Evolutionary conservation across 2,113 vertebrate genomes (phyloP), one percentile per base, ranked within the genome.

Genomic region (Zosterops japonicus): DNA sequence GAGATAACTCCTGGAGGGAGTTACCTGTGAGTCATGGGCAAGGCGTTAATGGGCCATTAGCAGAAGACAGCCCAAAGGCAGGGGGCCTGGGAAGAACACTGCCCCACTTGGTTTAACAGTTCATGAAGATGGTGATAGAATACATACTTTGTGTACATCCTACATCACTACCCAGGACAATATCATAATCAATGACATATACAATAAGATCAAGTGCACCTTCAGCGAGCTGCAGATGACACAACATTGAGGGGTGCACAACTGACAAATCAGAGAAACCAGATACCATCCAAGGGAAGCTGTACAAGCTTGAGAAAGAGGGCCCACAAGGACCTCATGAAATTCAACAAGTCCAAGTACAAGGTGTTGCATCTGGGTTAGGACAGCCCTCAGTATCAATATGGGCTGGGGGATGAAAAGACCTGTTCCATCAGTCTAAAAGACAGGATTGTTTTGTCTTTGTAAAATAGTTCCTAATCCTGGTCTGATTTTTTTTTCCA

Each of bases 211-310:
- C 46, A n/a, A 47, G 20, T 4, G 33, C 23, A 11, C 6, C 15
- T 24, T 46, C 44, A 74, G 23, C 2, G 39, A 39, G 13, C 0
- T 39, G 70, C 39, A 75, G 33, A 14, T 53, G 46, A 21, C 33
- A 52, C 24, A 16, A 8, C 25, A 13, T 33, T 29, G 60, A 89
- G 42, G 25, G 5, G 3, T 17, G 11, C 33, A 11, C 33, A 75
- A 13, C 0, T 36, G 19, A 39, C 11, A 31, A 65, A 47, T 16
- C 28, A 68, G 39, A 47, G 35, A 57, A 46, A 53, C 1, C 0
- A 20, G 23, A 29, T 10, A 11, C 7, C 36, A 39, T 68, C 24
- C 28, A n/a, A 46, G 29, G n/a, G 11, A 39, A n/a, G 53, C 20
- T 53, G 29, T 14, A 22, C 24, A 53, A 47, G 18, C n/a, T 31